A percentile compares a stretch with the other conserved stretches of the same genome.
These are phyloP conservation scores for Notodromas monacha DNA, from an alignment of 2,888 invertebrate species.

Conservation along the genomic window DNA sequence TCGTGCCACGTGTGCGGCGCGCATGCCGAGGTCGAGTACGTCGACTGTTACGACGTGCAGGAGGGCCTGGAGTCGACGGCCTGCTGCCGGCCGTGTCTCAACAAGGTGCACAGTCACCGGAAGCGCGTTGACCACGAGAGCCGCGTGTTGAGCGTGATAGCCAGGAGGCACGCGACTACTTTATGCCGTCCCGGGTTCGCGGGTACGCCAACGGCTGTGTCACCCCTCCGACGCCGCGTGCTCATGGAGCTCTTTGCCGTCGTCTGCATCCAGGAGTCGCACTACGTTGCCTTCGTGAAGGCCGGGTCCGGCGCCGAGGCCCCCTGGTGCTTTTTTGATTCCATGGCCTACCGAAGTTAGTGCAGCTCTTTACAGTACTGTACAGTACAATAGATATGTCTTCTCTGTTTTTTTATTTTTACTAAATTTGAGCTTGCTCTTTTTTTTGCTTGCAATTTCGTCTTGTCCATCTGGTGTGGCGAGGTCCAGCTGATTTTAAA, in stretches of 20 bases:
- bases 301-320: constrained; percentile 58
- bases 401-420: neutral
- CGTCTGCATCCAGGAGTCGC: constrained; percentile 87
- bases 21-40: constrained; percentile 59
- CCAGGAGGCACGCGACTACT: constrained; percentile 18
- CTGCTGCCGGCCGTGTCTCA: constrained; percentile 38
- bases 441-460: no score
- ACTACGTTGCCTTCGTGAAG: constrained; percentile 88
- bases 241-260: constrained; percentile 86
- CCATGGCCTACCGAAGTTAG: constrained; percentile 95
- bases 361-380: no score
- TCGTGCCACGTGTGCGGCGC: constrained; percentile 72
- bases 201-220: constrained; percentile 23
- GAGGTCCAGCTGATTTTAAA: no score
- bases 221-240: constrained; percentile 27
- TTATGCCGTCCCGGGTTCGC: neutral
- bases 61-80: constrained; percentile 43
- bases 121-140: constrained; percentile 24
- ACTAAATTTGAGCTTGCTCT: neutral
- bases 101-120: constrained; percentile 21
- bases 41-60: constrained; percentile 43
- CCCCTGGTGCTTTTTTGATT: constrained; percentile 94
- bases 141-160: constrained; percentile 30
- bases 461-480: no score
- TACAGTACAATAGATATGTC: no score